Percentiles rank a stretch among this genome's conserved stretches.
These are phyloP conservation scores for Protophormia terraenovae DNA, from an alignment of 2,888 invertebrate species.

Conservation along the genomic window DNA sequence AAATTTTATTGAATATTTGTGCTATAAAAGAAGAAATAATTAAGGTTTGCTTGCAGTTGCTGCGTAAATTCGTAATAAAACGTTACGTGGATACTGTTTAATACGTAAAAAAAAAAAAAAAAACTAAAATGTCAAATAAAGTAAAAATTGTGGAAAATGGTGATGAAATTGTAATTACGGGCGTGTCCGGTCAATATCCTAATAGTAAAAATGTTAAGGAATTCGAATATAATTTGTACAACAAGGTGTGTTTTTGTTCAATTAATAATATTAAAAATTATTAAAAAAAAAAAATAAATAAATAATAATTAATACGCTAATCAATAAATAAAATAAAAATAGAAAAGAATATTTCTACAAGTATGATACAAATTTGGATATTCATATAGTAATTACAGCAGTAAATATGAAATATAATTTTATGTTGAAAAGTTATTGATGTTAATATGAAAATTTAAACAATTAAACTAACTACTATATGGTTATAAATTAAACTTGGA, in stretches of 20 bases:
- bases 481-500: no score
- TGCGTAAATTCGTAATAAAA: not conserved
- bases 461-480: no score
- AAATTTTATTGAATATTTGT: not conserved
- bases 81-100: not conserved
- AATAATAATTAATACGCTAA: no score
- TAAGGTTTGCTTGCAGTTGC: not conserved
- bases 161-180: slow-evolving; percentile 29
- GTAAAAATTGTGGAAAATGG: not conserved
- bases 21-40: slow-evolving; percentile 28
- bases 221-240: slow-evolving; percentile 46
- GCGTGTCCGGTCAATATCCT: slow-evolving; percentile 37
- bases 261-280: no score
- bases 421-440: no score
- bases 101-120: not conserved
- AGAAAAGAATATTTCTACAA: no score
- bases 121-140: slow-evolving; percentile 15
- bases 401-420: no score
- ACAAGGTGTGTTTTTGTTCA: slow-evolving; percentile 35
- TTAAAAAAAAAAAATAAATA: not conserved
- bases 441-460: no score
- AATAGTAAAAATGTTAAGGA: slow-evolving; percentile 41
- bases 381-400: no score
- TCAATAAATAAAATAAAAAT: no score
- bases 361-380: no score